Base-by-base conservation (phyloP, 2,797 vertebrate genomes). In the Limnodromus scolopaceus region DNA sequence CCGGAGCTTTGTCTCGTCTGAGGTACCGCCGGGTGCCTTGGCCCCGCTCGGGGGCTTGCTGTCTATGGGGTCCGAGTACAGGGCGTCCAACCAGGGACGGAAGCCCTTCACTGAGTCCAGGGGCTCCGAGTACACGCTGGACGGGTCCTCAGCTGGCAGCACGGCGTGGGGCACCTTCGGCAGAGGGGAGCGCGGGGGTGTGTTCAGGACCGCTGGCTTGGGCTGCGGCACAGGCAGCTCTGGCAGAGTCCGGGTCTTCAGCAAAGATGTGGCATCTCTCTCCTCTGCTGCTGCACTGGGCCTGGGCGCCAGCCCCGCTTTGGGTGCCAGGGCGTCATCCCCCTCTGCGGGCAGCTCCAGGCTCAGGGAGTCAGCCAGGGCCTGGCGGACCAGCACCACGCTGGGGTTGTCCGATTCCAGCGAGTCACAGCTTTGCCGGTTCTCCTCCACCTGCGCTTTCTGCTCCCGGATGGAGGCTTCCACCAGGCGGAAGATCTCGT, bases 51-150 rank as follows among this genome's bases (percentile, higher is more conserved):
- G 0, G 1, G 87, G 5, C 45, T 97, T 96, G 97, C 98, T 99
- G 98, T 99, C 99, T 81, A 99, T 87, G 1, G 99, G 99, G 94
- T 99, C 99, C 0, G 99, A 99, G 91, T 99, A 99, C 7, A 99
- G 97, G 1, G 98, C 94, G 79, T 99, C 99, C 1, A 75, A 88
- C 27, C 77, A 19, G 30, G 94, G 91, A 41, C 90, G 95, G 34
- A 93, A 96, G 38, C 98, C 48, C n/a, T 98, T 99, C 61, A 99
- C 96, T 0, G 99, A 98, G 87, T 99, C 99, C 55, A 98, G 98
- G 4, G 99, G 99, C 93, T 99, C 99, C 0, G 99, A 99, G 91
- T 99, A 99, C 46, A 99, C 97, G 2, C 96, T 97, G 48, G 87
- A 75, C 0, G 71, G 97, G 81, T 99, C 98, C 23, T 98, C 98